Evolutionary conservation across 2,797 vertebrate species (phyloP).

Genomic region (Neostethus bicornis): DNA sequence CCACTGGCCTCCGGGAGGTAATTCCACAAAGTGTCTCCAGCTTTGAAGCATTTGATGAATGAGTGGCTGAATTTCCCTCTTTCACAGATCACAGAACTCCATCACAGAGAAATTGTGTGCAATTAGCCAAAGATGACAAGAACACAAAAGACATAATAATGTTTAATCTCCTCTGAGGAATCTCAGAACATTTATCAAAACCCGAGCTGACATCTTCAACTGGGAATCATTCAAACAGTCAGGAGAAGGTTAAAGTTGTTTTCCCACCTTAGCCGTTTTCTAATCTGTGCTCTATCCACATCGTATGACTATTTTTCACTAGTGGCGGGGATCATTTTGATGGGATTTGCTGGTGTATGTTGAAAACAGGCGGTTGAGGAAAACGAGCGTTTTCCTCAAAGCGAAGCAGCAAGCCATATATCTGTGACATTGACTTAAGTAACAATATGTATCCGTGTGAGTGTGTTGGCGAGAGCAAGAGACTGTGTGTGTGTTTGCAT

Average conservation of each 20-base stretch:
- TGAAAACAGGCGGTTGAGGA: conserved; percentile 4
- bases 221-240: conserved; percentile 49
- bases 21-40: conserved; percentile 43
- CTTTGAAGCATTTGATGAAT: conserved; percentile 55
- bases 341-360: conserved; percentile 45
- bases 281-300: conserved; percentile 53
- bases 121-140: conserved; percentile 76
- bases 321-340: conserved; percentile 63
- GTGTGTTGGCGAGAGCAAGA: conserved; percentile 2
- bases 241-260: conserved; percentile 46
- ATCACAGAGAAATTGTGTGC: conserved; percentile 73
- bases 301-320: conserved; percentile 58
- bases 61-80: conserved; percentile 56
- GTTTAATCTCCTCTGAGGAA: conserved; percentile 69
- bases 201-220: conserved; percentile 50
- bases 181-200: conserved; percentile 54
- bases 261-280: conserved; percentile 47
- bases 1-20: conserved; percentile 32
- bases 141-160: conserved; percentile 69
- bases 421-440: conserved; percentile 33
- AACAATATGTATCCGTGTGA: conserved; percentile 34
- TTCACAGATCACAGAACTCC: conserved; percentile 43
- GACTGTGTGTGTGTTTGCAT: conserved; percentile 7
- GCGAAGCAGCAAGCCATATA: conserved; percentile 20
- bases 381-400: conserved; percentile 33